These are phyloP conservation scores for Liparis tanakae DNA, from an alignment of 2,797 vertebrate genomes.

Conservation along the genomic window DNA sequence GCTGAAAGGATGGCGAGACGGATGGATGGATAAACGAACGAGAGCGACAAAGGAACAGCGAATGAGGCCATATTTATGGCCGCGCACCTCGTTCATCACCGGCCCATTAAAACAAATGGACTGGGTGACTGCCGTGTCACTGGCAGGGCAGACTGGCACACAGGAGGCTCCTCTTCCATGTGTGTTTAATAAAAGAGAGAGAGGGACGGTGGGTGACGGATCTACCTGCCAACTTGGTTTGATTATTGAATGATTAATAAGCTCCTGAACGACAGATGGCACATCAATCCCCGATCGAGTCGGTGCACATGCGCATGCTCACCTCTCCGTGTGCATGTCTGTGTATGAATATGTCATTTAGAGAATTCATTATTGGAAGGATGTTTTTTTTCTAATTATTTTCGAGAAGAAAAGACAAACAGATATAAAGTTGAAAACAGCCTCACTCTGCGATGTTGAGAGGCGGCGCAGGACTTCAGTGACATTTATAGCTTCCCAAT, in stretches of 20 bases:
- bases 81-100: slow-evolving; percentile 61
- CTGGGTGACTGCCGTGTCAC: slow-evolving; percentile 62
- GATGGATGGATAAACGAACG: slow-evolving; percentile 58
- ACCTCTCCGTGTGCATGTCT: not conserved
- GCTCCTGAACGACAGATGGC: slow-evolving; percentile 50
- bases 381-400: slow-evolving; percentile 18
- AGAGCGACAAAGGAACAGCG: slow-evolving; percentile 53
- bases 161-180: slow-evolving; percentile 22
- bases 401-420: slow-evolving; percentile 14
- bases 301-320: slow-evolving; percentile 4
- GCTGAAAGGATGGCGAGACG: slow-evolving; percentile 42
- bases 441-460: slow-evolving; percentile 57
- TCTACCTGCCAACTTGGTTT: slow-evolving; percentile 40
- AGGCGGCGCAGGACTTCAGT: slow-evolving; percentile 40
- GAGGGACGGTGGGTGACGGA: slow-evolving; percentile 6
- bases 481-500: slow-evolving; percentile 68
- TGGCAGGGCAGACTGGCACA: slow-evolving; percentile 49
- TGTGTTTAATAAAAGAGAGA: slow-evolving; percentile 2
- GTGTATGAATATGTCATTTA: slow-evolving; percentile 34
- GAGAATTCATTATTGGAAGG: slow-evolving; percentile 8
- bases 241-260: slow-evolving; percentile 67
- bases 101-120: slow-evolving; percentile 70
- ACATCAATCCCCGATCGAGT: slow-evolving; percentile 40
- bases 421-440: slow-evolving; percentile 31
- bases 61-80: slow-evolving; percentile 67